Percentiles rank a stretch among this genome's conserved stretches.
Evolutionary conservation across 2,888 invertebrate genomes (phyloP).

Genomic region (Fragum sueziense): DNA sequence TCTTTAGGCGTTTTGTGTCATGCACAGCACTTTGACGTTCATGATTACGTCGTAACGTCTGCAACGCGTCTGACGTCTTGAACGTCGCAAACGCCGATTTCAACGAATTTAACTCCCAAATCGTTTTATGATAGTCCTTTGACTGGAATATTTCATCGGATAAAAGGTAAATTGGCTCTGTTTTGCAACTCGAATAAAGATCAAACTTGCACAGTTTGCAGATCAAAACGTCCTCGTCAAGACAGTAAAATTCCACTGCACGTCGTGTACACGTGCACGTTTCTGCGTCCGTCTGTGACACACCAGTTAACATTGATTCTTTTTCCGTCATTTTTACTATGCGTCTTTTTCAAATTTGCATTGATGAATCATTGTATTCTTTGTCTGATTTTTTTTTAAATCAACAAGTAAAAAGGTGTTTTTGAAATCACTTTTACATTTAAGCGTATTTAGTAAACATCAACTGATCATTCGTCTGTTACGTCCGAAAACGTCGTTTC

Average conservation of each 20-base stretch:
- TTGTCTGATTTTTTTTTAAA: too few relatives aligned
- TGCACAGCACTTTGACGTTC: slow-evolving; percentile 8
- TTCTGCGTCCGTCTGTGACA: background rate
- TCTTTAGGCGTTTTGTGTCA: background rate
- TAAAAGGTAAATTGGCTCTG: background rate
- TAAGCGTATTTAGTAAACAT: too few relatives aligned
- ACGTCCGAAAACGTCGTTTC: too few relatives aligned
- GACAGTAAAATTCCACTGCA: slow-evolving; percentile 6
- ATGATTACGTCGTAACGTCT: background rate
- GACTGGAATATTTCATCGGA: background rate
- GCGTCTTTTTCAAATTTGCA: too few relatives aligned
- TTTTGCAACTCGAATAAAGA: background rate
- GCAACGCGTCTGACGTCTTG: background rate
- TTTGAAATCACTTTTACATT: too few relatives aligned
- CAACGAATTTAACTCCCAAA: background rate
- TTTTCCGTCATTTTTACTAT: background rate
- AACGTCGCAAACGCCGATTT: slow-evolving; percentile 6
- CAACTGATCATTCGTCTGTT: too few relatives aligned
- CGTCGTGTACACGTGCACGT: slow-evolving; percentile 2
- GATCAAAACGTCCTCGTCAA: background rate
- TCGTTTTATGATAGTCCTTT: background rate
- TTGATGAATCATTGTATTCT: too few relatives aligned
- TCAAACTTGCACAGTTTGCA: slow-evolving; percentile 12
- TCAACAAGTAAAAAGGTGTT: too few relatives aligned
- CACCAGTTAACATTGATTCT: background rate